Base-by-base conservation (phyloP, 2,888 invertebrate species). In the Drosophila prolongata region DNA sequence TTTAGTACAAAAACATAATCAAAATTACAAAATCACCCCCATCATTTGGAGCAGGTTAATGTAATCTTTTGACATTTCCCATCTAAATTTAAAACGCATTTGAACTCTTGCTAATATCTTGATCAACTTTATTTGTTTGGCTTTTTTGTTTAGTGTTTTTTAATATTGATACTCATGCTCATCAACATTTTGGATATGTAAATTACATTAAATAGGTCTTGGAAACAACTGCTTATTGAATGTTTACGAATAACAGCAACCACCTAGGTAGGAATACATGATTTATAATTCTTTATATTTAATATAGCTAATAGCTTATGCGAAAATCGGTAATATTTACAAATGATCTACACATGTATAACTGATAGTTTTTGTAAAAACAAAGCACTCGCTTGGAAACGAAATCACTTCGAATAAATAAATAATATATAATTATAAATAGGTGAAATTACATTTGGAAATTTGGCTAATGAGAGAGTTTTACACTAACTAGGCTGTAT, bases 381-480 rank as follows among this genome's bases (percentile, higher is more conserved):
- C 76, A 62, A 67, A 80, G 64, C 49, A 64, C 62, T 64, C 62
- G 62, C 67, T 19, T 52, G 52, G 56, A 61, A 58, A 65, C 64
- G 11, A 58, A 65, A 55, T 64, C 56, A 78, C 76, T 55, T 70
- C 65, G 47, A 85, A 85, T 82, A 82, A 82, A 85, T 82, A 82
- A 85, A 82, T 82, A 82, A 46, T 52, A 42, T 67, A 55, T 59
- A 47, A 61, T 46, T 44, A 69, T 65, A 73, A 60, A 60, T 68
- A 62, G 66, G 58, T 30, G 66, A 59, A 56, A 66, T 68, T 72
- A 80, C 56, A 79, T 72, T 79, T 84, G 54, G 66, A 70, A 86
- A 83, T 86, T 85, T 87, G 85, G 85, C 85, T 85, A 85, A 87
- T 81, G 87, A 84, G 85, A 85, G 56, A 30, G n/a, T 44, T 55